Conservation (phyloP, 1,140 invertebrate genomes). For the Psix sp. region DNA sequence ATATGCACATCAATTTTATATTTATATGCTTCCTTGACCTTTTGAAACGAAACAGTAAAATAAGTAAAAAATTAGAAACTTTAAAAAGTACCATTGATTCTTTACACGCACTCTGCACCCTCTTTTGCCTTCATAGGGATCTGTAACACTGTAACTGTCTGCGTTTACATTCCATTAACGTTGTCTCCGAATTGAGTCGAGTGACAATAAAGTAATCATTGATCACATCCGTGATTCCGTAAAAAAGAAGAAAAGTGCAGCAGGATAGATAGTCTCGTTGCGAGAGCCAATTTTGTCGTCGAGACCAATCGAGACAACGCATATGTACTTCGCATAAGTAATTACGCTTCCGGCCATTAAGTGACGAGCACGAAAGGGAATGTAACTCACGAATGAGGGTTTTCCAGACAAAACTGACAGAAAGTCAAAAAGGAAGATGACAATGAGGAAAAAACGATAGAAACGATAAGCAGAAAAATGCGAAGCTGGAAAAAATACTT, state of each 20-base stretch:
- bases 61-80: no score
- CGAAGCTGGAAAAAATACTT: conserved; percentile 23
- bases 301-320: conserved; percentile 45
- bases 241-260: conserved; percentile 23
- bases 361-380: conserved; percentile 54
- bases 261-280: conserved; percentile 10
- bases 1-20: no score
- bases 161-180: conserved; percentile 34
- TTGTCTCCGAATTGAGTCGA: conserved; percentile 37
- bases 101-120: no score
- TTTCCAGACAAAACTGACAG: conserved; percentile 39
- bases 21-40: no score
- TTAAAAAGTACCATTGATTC: no score
- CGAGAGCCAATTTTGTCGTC: conserved; percentile 47
- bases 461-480: conserved; percentile 27
- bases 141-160: no score
- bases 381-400: conserved; percentile 15
- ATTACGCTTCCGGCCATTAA: conserved; percentile 73
- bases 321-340: conserved; percentile 65
- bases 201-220: conserved; percentile 49
- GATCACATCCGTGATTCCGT: conserved; percentile 45
- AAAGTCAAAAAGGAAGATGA: conserved; percentile 27
- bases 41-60: no score
- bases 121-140: no score
- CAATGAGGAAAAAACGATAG: not conserved